phyloP scores from a whole-genome alignment of 2,888 invertebrate species.

The Chrysodeixis includens region DNA sequence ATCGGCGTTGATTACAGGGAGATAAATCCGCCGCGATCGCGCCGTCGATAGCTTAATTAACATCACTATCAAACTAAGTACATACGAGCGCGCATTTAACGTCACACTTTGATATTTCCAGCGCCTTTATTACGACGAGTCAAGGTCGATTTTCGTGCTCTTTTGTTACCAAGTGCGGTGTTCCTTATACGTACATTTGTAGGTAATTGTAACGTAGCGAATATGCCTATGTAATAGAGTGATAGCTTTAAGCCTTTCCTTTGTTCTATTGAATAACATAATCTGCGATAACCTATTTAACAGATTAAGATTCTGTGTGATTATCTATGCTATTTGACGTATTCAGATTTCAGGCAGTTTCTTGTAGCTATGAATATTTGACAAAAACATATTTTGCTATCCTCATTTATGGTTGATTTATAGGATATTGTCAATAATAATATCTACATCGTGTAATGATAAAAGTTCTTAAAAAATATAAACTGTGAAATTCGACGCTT shows the following conservation, averaged over 20 bases:
- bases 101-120: background rate
- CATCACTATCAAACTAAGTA: conserved; percentile 52
- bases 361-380: background rate
- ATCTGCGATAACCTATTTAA: background rate
- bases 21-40: conserved; percentile 60
- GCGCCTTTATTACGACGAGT: background rate
- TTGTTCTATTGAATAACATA: background rate
- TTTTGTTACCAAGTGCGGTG: background rate
- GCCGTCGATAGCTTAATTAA: conserved; percentile 65
- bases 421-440: background rate
- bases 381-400: background rate
- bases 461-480: no score
- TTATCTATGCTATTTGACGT: no score
- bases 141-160: background rate
- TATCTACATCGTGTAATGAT: no score
- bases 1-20: conserved; percentile 62
- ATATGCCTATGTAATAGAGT: background rate
- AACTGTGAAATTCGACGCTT: no score
- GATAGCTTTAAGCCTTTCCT: background rate
- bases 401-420: background rate
- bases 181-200: background rate
- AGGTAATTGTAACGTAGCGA: background rate
- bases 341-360: no score
- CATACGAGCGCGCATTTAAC: background rate
- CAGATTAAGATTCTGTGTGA: conserved; percentile 4